Percentiles rank a stretch among this genome's conserved stretches.
Evolutionary conservation across 1,140 invertebrate genomes (phyloP).

Genomic region (Magallana gigas): DNA sequence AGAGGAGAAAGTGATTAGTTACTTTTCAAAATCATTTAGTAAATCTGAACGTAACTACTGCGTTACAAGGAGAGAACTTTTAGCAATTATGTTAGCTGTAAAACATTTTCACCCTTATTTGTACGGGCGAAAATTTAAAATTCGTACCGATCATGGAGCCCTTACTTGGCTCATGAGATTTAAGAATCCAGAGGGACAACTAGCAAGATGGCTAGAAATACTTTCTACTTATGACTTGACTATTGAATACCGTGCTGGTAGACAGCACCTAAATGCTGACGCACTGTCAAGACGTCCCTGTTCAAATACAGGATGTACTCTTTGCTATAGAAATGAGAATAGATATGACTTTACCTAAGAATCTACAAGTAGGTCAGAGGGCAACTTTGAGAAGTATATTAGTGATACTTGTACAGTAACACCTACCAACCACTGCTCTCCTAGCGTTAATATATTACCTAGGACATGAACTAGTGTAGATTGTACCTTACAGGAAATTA

Average conservation of each 20-base stretch:
- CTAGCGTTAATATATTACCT: background rate
- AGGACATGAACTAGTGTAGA: background rate
- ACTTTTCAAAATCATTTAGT: no score
- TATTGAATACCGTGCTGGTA: slow-evolving; percentile 34
- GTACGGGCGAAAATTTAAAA: slow-evolving; percentile 50
- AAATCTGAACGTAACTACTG: no score
- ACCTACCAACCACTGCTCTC: background rate
- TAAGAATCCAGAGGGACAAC: slow-evolving; percentile 61
- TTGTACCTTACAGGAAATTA: background rate
- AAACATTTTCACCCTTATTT: no score
- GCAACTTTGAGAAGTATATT: background rate
- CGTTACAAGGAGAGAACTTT: no score
- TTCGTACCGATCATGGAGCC: slow-evolving; percentile 66
- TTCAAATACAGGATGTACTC: background rate
- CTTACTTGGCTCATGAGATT: slow-evolving; percentile 62
- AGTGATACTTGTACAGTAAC: background rate
- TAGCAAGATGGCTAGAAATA: slow-evolving; percentile 68
- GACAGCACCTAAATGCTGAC: slow-evolving; percentile 30
- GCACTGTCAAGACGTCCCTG: slow-evolving; percentile 41
- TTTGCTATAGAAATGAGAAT: background rate
- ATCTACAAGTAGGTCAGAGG: background rate
- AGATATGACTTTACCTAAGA: background rate
- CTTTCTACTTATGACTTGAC: slow-evolving; percentile 52
- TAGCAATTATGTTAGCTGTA: no score
- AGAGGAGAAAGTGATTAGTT: no score